A percentile compares a stretch with the other conserved stretches of the same genome.
Evolutionary conservation across 2,888 invertebrate species (phyloP).

Genomic region (Bellardia pandia): DNA sequence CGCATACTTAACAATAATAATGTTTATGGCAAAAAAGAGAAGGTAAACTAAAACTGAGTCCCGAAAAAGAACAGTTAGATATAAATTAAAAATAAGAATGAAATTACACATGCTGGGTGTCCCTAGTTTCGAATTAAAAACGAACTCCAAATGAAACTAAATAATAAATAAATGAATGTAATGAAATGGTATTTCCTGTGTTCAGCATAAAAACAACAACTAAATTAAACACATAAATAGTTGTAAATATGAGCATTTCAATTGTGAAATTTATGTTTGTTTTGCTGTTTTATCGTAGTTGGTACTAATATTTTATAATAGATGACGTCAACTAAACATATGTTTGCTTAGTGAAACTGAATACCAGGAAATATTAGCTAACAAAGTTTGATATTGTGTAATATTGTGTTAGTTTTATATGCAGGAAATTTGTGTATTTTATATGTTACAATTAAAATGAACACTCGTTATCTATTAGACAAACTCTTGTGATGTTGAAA

Average conservation of each 20-base stretch:
- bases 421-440: slow-evolving; percentile 8
- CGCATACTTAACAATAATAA: slow-evolving; percentile 2
- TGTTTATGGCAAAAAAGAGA: not conserved
- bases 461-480: not conserved
- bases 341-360: not conserved
- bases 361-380: not conserved
- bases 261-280: slow-evolving; percentile 2
- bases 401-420: not conserved
- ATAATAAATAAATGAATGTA: slow-evolving; percentile 16
- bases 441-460: slow-evolving; percentile 20
- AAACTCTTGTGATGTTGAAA: not conserved
- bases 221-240: slow-evolving; percentile 10
- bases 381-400: not conserved
- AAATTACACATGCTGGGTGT: slow-evolving; percentile 13
- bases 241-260: not conserved
- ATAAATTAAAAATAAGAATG: not conserved
- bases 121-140: not conserved
- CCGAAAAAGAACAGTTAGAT: not conserved
- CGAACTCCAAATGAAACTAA: not conserved
- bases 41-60: not conserved
- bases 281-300: not conserved
- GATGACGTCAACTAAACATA: not conserved
- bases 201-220: slow-evolving; percentile 8
- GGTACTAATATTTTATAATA: not conserved
- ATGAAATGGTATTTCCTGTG: not conserved